phyloP scores from a whole-genome alignment of 2,888 invertebrate genomes.

The Drosophila meridiana region DNA sequence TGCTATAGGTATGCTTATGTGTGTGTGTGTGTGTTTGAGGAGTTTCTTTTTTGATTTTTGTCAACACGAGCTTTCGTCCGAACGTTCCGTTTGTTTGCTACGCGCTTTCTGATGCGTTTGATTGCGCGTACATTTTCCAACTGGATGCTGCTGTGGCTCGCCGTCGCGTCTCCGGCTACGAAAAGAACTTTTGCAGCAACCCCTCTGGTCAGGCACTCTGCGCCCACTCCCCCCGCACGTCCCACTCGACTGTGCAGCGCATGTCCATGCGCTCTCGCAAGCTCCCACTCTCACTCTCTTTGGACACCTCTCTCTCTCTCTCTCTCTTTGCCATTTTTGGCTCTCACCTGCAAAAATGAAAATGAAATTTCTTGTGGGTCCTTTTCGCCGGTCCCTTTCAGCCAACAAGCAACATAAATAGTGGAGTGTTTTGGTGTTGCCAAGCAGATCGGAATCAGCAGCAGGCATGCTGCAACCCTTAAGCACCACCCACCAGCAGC shows the following conservation, averaged over 20 bases:
- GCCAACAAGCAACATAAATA: slow-evolving; percentile 42
- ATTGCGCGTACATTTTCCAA: slow-evolving; percentile 82
- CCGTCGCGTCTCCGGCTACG: slow-evolving; percentile 45
- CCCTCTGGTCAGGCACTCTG: slow-evolving; percentile 38
- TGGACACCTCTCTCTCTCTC: slow-evolving; percentile 8
- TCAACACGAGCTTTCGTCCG: slow-evolving; percentile 58
- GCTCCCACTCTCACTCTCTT: slow-evolving; percentile 19
- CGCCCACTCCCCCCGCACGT: neutral
- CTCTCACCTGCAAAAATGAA: slow-evolving; percentile 77
- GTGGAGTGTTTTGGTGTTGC: slow-evolving; percentile 67
- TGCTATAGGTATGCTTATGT: slow-evolving; percentile 6
- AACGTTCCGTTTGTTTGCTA: slow-evolving; percentile 35
- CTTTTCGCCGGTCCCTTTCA: slow-evolving; percentile 47
- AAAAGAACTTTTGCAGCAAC: slow-evolving; percentile 56
- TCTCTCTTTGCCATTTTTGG: slow-evolving; percentile 21
- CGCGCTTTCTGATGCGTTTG: slow-evolving; percentile 76
- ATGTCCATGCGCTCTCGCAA: slow-evolving; percentile 47
- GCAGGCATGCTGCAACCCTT: slow-evolving; percentile 64
- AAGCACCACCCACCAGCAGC: slow-evolving; percentile 31
- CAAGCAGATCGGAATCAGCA: slow-evolving; percentile 55
- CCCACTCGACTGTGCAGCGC: slow-evolving; percentile 44
- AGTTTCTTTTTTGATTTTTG: slow-evolving; percentile 42
- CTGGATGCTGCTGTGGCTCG: slow-evolving; percentile 81
- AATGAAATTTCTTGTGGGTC: slow-evolving; percentile 69
- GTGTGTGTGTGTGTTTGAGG: slow-evolving; percentile 18